Evolutionary conservation across 2,888 invertebrate genomes (phyloP), one percentile per base, ranked within the genome.

Genomic region (Pachliopta kotzebuea): DNA sequence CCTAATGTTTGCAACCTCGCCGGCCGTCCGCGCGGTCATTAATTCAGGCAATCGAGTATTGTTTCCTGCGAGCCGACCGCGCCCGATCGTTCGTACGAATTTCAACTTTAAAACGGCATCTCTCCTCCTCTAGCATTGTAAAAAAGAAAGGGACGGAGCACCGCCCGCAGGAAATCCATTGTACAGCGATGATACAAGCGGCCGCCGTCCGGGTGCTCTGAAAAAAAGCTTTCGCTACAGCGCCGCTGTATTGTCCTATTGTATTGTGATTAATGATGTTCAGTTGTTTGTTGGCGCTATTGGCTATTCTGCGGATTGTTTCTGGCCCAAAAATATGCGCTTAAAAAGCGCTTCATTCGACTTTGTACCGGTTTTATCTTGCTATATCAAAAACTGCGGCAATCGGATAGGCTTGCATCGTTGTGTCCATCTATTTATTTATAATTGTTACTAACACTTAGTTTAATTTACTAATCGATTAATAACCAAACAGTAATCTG

Each of bases 31-130:
- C 74, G 77, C 53, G 26, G 85, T 81, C 87, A 88, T 89, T 90
- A 88, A 90, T 90, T 87, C 86, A 80, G 79, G 74, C 84, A 82
- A 86, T 90, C 86, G 90, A 90, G 90, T 90, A 89, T 89, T 90
- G 88, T 89, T 89, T 90, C 90, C 90, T 87, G 90, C 78, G 74
- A 24, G 72, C 77, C 81, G 81, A 80, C 81, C 80, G 79, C 80
- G 81, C 77, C 56, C 85, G 80, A 83, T 82, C 79, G 81, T 78
- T 81, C 85, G 80, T 81, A 81, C 87, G 84, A 86, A 86, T 85
- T 60, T 85, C 77, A 80, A 83, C 83, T 86, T 84, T 84, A 83
- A 83, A 84, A 81, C 73, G 71, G 68, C 69, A 49, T 63, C 60
- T 37, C 54, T 79, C 84, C 68, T 76, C 67, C 70, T 83, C 80